A percentile compares a stretch with the other conserved stretches of the same genome.
Evolutionary conservation across 1,140 invertebrate genomes (phyloP).

Genomic region (Drosophila micromelanica): DNA sequence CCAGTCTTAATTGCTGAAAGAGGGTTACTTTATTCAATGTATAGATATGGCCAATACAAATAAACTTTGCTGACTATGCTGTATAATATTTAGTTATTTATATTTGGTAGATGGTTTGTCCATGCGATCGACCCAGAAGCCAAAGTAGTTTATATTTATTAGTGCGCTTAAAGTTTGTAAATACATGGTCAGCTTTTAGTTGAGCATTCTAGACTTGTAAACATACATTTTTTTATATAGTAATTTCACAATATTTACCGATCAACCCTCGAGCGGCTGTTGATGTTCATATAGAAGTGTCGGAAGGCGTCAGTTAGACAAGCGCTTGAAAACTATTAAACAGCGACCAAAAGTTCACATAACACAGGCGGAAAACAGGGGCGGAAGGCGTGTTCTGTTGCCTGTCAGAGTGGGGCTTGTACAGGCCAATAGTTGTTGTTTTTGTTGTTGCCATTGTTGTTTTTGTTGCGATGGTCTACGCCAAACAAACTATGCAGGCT

Average conservation of each 20-base stretch:
- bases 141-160: background rate
- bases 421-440: constrained; percentile 22
- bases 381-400: constrained; percentile 50
- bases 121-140: background rate
- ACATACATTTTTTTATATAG: background rate
- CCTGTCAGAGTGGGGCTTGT: constrained; percentile 24
- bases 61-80: constrained; percentile 5
- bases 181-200: background rate
- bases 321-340: constrained; percentile 81
- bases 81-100: background rate
- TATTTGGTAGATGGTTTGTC: background rate
- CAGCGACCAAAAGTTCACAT: constrained; percentile 77
- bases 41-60: background rate
- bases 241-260: constrained; percentile 12
- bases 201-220: background rate
- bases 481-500: constrained; percentile 75
- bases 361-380: constrained; percentile 52
- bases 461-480: constrained; percentile 63
- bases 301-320: constrained; percentile 81
- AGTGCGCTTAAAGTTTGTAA: background rate
- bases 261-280: constrained; percentile 27
- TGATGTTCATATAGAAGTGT: constrained; percentile 41
- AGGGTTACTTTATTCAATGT: constrained; percentile 56
- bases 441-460: constrained; percentile 34
- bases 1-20: constrained; percentile 17